Evolutionary conservation across 2,888 invertebrate species (phyloP).

Genomic region (Drosophila nr. perissopoda): DNA sequence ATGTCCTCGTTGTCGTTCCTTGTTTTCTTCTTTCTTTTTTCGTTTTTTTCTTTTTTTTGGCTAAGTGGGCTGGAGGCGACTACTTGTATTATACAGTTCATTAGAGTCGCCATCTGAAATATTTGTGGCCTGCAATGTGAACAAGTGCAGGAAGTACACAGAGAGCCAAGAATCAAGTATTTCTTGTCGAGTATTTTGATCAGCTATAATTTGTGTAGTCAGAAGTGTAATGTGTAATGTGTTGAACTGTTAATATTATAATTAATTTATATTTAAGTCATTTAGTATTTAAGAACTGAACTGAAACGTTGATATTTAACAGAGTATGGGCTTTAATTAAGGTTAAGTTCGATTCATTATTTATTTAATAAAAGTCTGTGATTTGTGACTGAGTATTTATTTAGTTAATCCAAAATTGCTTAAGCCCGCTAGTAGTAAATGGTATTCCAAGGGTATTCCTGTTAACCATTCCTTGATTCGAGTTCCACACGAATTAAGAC

Average conservation of each 20-base stretch:
- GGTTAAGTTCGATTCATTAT: neutral
- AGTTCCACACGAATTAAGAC: neutral
- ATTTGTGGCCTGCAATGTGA: conserved; percentile 68
- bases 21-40: conserved; percentile 9
- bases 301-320: neutral
- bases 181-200: neutral
- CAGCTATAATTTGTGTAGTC: neutral
- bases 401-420: neutral
- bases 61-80: conserved; percentile 2
- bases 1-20: conserved; percentile 48
- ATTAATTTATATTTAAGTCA: neutral
- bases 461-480: neutral
- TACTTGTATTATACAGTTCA: conserved; percentile 49
- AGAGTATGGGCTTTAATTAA: neutral
- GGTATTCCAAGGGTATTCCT: neutral
- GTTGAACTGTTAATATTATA: neutral
- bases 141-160: conserved; percentile 51
- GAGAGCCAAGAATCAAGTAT: neutral
- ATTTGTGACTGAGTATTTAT: neutral
- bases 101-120: conserved; percentile 61
- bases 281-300: neutral
- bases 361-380: neutral
- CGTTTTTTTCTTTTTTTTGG: conserved; percentile 7
- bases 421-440: neutral
- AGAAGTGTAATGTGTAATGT: neutral